Evolutionary conservation across 1,140 invertebrate species (phyloP).

Genomic region (Zaprionus camerounensis): DNA sequence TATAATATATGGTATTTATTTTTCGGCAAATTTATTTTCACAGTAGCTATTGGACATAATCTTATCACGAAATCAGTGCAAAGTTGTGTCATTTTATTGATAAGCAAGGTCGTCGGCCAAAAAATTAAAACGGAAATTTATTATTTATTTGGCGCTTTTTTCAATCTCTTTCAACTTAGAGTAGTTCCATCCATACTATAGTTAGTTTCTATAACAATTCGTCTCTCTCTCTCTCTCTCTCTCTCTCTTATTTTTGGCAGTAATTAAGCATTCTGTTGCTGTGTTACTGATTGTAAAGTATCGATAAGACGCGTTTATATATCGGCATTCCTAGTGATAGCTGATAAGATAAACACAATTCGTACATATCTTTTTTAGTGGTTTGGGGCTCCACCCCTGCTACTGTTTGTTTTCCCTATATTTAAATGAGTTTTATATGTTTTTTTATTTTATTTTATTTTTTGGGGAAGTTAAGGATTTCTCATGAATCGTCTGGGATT

Average conservation of each 20-base stretch:
- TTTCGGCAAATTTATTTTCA: conserved; percentile 4
- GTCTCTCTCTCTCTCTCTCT: background rate
- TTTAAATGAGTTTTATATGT: conserved; percentile 45
- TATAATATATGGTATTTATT: conserved; percentile 5
- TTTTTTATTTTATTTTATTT: background rate
- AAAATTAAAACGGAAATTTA: background rate
- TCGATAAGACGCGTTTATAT: conserved; percentile 61
- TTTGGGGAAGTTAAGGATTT: conserved; percentile 3
- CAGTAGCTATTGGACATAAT: conserved; percentile 22
- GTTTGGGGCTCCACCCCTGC: conserved; percentile 29
- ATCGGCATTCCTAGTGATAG: conserved; percentile 57
- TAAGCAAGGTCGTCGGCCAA: conserved; percentile 33
- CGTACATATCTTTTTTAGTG: conserved; percentile 31
- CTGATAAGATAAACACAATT: conserved; percentile 60
- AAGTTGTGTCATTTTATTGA: conserved; percentile 34
- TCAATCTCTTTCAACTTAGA: background rate
- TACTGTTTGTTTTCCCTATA: conserved; percentile 44
- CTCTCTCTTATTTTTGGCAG: conserved; percentile 37
- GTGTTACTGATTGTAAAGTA: conserved; percentile 47
- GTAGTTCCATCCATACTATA: background rate
- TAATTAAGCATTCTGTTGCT: conserved; percentile 57
- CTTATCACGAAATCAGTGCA: conserved; percentile 19
- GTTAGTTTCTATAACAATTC: background rate
- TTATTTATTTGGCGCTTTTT: background rate
- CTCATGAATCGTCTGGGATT: background rate